These are phyloP conservation scores for Callipepla squamata DNA, from an alignment of 2,113 vertebrate species.

Conservation along the genomic window DNA sequence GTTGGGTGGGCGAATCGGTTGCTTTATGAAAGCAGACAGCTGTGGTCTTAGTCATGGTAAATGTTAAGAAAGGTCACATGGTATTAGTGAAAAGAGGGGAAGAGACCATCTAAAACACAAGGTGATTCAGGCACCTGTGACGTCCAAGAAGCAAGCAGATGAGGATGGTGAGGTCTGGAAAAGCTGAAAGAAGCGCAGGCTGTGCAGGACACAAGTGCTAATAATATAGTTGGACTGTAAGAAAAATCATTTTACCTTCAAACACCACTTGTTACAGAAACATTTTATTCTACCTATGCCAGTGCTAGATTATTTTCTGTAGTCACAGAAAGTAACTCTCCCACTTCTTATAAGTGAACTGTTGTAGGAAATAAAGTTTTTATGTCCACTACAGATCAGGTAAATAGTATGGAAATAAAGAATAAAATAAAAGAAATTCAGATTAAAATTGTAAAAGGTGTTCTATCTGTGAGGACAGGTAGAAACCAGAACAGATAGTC, in stretches of 20 bases:
- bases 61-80: not conserved
- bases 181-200: not conserved
- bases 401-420: not conserved
- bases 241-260: not conserved
- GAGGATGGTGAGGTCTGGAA: not conserved
- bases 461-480: not conserved
- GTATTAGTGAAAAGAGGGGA: not conserved
- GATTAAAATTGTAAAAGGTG: not conserved
- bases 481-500: not conserved
- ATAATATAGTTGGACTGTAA: not conserved
- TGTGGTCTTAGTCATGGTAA: constrained; percentile 29
- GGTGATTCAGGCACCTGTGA: not conserved
- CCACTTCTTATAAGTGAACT: not conserved
- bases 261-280: not conserved
- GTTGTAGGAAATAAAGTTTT: not conserved
- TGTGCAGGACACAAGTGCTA: not conserved
- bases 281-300: not conserved
- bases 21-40: constrained; percentile 18
- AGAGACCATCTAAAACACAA: not conserved
- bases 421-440: not conserved
- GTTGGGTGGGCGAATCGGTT: not conserved
- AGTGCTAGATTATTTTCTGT: not conserved
- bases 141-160: not conserved
- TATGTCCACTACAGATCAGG: not conserved
- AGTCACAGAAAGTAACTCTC: not conserved